These are phyloP conservation scores for Dicyema japonicum DNA, from an alignment of 1,140 invertebrate species.

Conservation along the genomic window DNA sequence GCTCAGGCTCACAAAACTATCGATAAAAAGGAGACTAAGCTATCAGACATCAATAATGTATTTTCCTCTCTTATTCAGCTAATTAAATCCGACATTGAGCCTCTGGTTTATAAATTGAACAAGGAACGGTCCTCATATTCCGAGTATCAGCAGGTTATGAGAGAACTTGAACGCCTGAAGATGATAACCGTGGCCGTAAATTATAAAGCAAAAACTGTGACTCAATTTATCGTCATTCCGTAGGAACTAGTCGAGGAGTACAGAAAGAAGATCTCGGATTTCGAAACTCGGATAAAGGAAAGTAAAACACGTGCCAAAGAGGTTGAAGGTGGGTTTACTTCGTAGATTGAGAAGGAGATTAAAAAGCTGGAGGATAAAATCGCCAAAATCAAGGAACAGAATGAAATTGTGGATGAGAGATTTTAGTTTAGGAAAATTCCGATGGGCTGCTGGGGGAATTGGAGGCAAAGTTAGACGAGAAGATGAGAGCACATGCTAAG, in stretches of 20 bases:
- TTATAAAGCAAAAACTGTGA: too few relatives aligned
- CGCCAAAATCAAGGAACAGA: slow-evolving; percentile 12
- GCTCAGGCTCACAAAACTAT: slow-evolving; percentile 50
- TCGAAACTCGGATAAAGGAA: too few relatives aligned
- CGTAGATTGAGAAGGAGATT: slow-evolving; percentile 13
- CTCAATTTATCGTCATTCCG: too few relatives aligned
- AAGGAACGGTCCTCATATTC: slow-evolving; percentile 47
- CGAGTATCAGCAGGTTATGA: slow-evolving; percentile 40
- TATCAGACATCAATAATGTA: slow-evolving; percentile 50
- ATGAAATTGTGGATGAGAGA: slow-evolving; percentile 13
- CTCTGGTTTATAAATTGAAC: slow-evolving; percentile 48
- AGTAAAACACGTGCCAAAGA: too few relatives aligned
- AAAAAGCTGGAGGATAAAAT: slow-evolving; percentile 21
- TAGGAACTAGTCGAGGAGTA: too few relatives aligned
- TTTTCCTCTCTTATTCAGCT: slow-evolving; percentile 2
- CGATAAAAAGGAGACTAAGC: slow-evolving; percentile 61
- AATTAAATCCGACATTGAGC: slow-evolving; percentile 39
- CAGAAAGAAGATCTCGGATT: too few relatives aligned
- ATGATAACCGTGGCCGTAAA: slow-evolving; percentile 36
- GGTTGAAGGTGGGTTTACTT: slow-evolving; percentile 5
- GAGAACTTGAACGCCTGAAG: slow-evolving; percentile 49
- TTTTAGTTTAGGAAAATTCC: slow-evolving; percentile 13
- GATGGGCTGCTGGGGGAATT: slow-evolving; percentile 30
- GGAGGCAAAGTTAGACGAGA: slow-evolving; percentile 30
- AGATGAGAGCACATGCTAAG: slow-evolving; percentile 33